A percentile compares a stretch with the other conserved stretches of the same genome.
These are phyloP conservation scores for Callipepla californica DNA, from an alignment of 2,113 vertebrate species.

Conservation along the genomic window DNA sequence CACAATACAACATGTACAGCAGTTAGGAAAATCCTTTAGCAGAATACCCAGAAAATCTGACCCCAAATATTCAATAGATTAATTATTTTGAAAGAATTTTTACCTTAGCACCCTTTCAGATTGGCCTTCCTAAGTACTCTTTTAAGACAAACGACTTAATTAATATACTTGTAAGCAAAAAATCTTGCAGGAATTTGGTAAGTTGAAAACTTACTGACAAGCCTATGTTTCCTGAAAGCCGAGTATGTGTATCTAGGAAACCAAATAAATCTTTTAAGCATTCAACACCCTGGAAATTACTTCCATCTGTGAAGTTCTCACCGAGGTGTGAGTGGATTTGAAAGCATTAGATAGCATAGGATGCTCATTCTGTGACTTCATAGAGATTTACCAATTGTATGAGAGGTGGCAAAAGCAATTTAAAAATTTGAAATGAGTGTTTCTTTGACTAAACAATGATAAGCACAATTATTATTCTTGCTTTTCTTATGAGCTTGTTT, in stretches of 20 bases:
- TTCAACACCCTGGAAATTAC: background rate
- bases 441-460: background rate
- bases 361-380: background rate
- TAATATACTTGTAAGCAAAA: background rate
- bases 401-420: background rate
- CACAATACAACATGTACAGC: rapidly evolving
- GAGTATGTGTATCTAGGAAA: background rate
- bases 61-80: background rate
- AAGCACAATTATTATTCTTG: background rate
- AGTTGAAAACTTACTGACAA: background rate
- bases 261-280: background rate
- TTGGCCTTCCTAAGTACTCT: background rate
- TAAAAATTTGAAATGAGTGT: background rate
- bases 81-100: background rate
- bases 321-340: background rate
- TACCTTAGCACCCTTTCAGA: background rate
- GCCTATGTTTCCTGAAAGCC: background rate
- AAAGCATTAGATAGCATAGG: background rate
- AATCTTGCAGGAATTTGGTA: background rate
- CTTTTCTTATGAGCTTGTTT: background rate
- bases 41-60: background rate
- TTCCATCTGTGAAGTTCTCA: background rate
- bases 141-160: background rate
- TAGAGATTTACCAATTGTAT: background rate
- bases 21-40: background rate